Conservation (phyloP, 2,113 vertebrate species). For the Xiphophorus hellerii region DNA sequence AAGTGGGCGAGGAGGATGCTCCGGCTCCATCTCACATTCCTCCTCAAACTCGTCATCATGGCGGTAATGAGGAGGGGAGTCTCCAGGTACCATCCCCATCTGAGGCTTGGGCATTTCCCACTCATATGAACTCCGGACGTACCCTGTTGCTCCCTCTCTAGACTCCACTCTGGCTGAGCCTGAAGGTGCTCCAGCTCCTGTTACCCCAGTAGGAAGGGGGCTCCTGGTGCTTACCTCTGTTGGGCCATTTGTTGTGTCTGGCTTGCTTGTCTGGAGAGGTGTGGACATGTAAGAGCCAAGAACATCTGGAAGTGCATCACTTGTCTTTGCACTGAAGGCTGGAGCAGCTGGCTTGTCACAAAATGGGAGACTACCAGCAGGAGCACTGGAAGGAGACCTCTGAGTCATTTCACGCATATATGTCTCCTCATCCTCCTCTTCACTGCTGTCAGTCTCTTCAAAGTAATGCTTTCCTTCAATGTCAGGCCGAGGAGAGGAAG, state of each 20-base stretch:
- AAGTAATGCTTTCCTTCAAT: slow-evolving; percentile 75
- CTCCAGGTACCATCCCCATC: slow-evolving; percentile 75
- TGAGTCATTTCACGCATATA: slow-evolving; percentile 75
- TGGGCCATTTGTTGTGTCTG: slow-evolving; percentile 84
- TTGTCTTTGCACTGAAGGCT: slow-evolving; percentile 37
- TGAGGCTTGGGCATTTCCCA: slow-evolving; percentile 76
- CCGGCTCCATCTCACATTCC: slow-evolving; percentile 81
- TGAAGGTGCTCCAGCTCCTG: slow-evolving; percentile 49
- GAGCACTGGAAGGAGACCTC: slow-evolving; percentile 62
- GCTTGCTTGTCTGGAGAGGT: slow-evolving; percentile 59
- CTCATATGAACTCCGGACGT: slow-evolving; percentile 70
- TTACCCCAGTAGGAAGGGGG: slow-evolving; percentile 42
- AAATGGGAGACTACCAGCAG: slow-evolving; percentile 46
- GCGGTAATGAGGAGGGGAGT: slow-evolving; percentile 80
- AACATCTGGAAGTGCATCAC: slow-evolving; percentile 67
- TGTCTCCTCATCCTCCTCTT: slow-evolving; percentile 79
- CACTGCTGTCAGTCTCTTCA: slow-evolving; percentile 83
- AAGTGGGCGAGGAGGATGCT: slow-evolving; percentile 83
- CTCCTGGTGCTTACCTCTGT: slow-evolving; percentile 82
- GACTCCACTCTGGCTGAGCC: slow-evolving; percentile 58
- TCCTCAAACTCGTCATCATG: slow-evolving; percentile 81
- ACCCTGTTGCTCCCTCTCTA: slow-evolving; percentile 67
- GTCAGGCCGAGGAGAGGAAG: slow-evolving; percentile 81
- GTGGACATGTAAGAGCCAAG: slow-evolving; percentile 72
- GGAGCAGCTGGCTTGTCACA: slow-evolving; percentile 57